phyloP scores from a whole-genome alignment of 2,888 invertebrate genomes.

The Kuschelorhynchus macadamiae region DNA sequence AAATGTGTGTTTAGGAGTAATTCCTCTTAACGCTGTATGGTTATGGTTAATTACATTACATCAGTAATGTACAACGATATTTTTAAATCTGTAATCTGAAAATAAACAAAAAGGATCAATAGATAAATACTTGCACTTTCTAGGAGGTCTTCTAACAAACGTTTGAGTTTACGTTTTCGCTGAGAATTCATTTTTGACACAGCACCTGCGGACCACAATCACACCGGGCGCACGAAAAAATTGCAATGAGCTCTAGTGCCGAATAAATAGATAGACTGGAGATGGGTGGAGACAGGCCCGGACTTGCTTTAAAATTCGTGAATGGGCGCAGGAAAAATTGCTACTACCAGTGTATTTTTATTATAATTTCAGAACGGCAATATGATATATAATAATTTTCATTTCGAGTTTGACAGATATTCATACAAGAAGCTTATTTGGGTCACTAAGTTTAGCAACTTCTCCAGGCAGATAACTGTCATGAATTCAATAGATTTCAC shows the following conservation, averaged over 20 bases:
- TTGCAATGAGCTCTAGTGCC: slow-evolving; percentile 5
- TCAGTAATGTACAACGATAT: too few relatives aligned
- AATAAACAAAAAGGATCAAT: slow-evolving; percentile 2
- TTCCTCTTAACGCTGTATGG: too few relatives aligned
- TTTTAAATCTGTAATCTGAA: not conserved
- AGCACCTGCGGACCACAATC: not conserved
- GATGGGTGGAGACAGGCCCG: too few relatives aligned
- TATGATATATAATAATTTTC: slow-evolving; percentile 15
- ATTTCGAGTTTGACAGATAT: too few relatives aligned
- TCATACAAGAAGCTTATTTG: too few relatives aligned
- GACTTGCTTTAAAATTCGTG: slow-evolving; percentile 23
- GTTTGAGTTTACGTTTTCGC: slow-evolving; percentile 17
- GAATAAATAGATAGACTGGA: not conserved
- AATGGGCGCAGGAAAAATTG: slow-evolving; percentile 17
- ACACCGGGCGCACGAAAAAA: slow-evolving; percentile 13
- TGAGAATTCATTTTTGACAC: slow-evolving; percentile 4
- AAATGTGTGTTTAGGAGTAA: slow-evolving; percentile 2
- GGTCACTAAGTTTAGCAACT: too few relatives aligned
- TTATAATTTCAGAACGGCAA: slow-evolving; percentile 28
- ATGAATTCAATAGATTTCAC: too few relatives aligned
- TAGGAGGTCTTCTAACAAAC: slow-evolving; percentile 1
- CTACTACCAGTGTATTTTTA: slow-evolving; percentile 26
- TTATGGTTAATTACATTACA: too few relatives aligned
- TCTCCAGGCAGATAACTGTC: too few relatives aligned
- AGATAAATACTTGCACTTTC: slow-evolving; percentile 2